Evolutionary conservation across 2,113 vertebrate species (phyloP).

Genomic region (Stomatorhinus ivindoensis): DNA sequence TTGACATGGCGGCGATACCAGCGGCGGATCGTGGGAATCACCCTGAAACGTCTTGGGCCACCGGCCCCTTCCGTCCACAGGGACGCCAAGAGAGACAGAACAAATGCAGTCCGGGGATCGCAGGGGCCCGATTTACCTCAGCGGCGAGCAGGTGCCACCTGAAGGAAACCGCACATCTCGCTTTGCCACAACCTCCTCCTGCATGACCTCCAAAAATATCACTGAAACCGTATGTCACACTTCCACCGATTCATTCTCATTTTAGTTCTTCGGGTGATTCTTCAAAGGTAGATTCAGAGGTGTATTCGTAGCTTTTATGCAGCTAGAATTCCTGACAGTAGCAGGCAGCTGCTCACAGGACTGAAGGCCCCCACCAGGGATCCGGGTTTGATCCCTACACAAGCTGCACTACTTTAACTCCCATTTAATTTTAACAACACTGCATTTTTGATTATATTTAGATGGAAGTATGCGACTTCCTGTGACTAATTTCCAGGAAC

Average conservation of each 20-base stretch:
- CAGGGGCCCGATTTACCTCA: slow-evolving; percentile 15
- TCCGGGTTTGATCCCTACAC: background rate
- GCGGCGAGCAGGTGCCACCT: background rate
- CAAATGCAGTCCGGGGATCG: background rate
- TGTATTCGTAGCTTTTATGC: background rate
- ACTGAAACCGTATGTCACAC: background rate
- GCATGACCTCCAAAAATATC: background rate
- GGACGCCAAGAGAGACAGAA: background rate
- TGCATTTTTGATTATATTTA: background rate
- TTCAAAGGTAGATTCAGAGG: background rate
- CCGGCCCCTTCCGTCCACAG: background rate
- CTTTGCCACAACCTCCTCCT: background rate
- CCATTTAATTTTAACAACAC: background rate
- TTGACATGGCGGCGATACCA: background rate
- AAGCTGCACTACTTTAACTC: background rate
- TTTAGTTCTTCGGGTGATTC: background rate
- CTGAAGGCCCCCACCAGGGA: background rate
- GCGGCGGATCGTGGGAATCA: slow-evolving; percentile 8
- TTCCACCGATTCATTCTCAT: background rate
- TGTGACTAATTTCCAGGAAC: background rate
- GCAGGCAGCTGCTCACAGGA: background rate
- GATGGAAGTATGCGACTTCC: background rate
- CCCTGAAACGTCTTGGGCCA: slow-evolving; percentile 8
- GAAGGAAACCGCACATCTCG: background rate
- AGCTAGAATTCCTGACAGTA: background rate